Evolutionary conservation across 2,797 vertebrate species (phyloP).

Genomic region (Melanotaenia nigrans): DNA sequence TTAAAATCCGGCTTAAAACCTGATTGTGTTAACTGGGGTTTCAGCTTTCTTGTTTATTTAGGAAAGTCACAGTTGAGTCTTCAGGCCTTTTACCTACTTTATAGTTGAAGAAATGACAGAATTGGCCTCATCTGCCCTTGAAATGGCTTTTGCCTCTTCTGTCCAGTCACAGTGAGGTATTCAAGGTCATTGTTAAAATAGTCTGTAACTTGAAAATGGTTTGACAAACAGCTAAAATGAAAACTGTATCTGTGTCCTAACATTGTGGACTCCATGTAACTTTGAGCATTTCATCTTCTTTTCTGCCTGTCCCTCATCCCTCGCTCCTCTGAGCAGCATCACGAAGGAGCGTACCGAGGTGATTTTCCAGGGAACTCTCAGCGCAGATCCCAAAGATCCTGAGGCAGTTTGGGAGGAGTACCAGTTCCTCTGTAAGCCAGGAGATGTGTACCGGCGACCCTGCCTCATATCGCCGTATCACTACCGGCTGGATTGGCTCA

Average conservation of each 20-base stretch:
- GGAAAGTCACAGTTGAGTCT: too few species aligned
- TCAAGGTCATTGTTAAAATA: neutral
- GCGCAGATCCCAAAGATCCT: constrained; percentile 84
- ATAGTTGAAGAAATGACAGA: neutral
- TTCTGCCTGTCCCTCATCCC: neutral
- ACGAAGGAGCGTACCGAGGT: constrained; percentile 94
- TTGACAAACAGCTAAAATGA: neutral
- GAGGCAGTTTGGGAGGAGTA: constrained; percentile 91
- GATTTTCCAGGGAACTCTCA: constrained; percentile 90
- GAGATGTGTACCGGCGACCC: constrained; percentile 82
- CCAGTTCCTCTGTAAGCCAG: constrained; percentile 94
- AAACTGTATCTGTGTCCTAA: neutral
- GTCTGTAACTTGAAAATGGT: neutral
- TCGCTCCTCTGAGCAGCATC: constrained; percentile 76
- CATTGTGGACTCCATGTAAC: neutral
- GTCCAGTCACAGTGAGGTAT: neutral
- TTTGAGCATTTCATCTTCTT: neutral
- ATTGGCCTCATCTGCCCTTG: neutral
- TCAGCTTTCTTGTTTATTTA: neutral
- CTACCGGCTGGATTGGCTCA: constrained; percentile 97
- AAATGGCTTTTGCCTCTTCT: neutral
- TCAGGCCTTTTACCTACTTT: neutral
- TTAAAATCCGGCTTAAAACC: neutral
- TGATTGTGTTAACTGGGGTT: neutral
- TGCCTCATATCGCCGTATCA: constrained; percentile 94